Evolutionary conservation across 1,140 invertebrate species (phyloP), one percentile per base, ranked within the genome.

Genomic region (Eriosoma lanigerum): DNA sequence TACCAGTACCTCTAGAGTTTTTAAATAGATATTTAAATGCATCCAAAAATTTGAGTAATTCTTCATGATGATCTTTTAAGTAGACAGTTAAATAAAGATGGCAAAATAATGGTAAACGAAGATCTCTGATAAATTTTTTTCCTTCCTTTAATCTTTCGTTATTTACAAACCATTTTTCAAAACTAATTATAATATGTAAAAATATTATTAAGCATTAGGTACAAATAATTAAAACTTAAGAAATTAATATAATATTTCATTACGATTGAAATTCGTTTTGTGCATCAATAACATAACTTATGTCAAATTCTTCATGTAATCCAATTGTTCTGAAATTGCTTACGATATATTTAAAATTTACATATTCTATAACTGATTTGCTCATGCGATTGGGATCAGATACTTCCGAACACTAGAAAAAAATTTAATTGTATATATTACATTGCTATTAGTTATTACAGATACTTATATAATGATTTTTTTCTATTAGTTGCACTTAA

Each of bases 31-130:
- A 62, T 13, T 48, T 1, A 26, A 60, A 78, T 62, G 5, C 13
- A 24, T 62, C 10, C 21, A 78, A 78, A 62, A 78, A 62, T 26
- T 12, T 17, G 15, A 8, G 38, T n/a, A 78, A 17, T 4, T 19
- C n/a, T 19, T 26, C 9, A 48, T 13, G 52, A 26, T 44, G 46
- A 13, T 5, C 1, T 29, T 44, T 15, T 46, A 32, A 60, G 46
- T 78, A 58, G 19, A 78, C 6, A 78, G 13, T n/a, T 60, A 78
- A 62, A 62, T 78, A 78, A 46, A 78, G 44, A 48, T 78, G 75
- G 48, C 75, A 26, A 29, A 60, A 78, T 15, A 78, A 60, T 46
- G 75, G 75, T 46, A 78, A 17, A 26, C 56, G 32, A 1, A 78
- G 26, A 19, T 46, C 26, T 15, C 8, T 58, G 10, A 78, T 24